Evolutionary conservation across 2,797 vertebrate genomes (phyloP).

Genomic region (Fistularia commersonii): DNA sequence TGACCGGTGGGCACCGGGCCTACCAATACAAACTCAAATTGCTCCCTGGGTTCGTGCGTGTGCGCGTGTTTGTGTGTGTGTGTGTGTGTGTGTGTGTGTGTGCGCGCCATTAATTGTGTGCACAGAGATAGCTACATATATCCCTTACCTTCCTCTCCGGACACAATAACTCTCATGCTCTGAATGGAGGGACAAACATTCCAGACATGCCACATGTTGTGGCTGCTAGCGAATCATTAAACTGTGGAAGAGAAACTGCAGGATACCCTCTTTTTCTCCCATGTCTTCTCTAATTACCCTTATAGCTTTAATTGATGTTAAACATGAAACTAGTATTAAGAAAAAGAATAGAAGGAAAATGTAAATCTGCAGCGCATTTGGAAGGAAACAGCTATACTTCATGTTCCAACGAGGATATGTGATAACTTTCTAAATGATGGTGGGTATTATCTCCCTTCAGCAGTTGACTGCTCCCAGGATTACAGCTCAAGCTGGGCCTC

Average conservation of each 20-base stretch:
- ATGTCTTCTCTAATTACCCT: conserved; percentile 76
- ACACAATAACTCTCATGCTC: conserved; percentile 76
- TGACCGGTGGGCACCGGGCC: conserved; percentile 50
- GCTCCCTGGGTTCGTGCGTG: conserved; percentile 7
- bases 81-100: conserved; percentile 16
- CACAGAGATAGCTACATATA: conserved; percentile 59
- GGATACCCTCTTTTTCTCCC: conserved; percentile 70
- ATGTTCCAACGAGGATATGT: conserved; percentile 42
- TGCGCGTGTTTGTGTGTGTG: conserved; percentile 7
- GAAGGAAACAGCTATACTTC: conserved; percentile 44
- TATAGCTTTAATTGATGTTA: conserved; percentile 78
- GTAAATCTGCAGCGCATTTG: conserved; percentile 53
- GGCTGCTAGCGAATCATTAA: conserved; percentile 82
- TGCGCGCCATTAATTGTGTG: conserved; percentile 11
- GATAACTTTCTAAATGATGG: conserved; percentile 65
- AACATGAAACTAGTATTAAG: conserved; percentile 77
- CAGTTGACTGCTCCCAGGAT: conserved; percentile 55
- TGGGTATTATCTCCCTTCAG: conserved; percentile 54
- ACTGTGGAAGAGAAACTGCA: conserved; percentile 73
- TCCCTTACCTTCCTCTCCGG: conserved; percentile 61
- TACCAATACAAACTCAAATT: conserved; percentile 53
- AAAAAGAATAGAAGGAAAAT: conserved; percentile 42
- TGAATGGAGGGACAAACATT: conserved; percentile 79
- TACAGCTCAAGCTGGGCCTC: conserved; percentile 40
- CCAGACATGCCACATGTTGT: conserved; percentile 78